Evolutionary conservation across 2,113 vertebrate genomes (phyloP), one percentile per base, ranked within the genome.

Genomic region (Pterophyllum scalare): DNA sequence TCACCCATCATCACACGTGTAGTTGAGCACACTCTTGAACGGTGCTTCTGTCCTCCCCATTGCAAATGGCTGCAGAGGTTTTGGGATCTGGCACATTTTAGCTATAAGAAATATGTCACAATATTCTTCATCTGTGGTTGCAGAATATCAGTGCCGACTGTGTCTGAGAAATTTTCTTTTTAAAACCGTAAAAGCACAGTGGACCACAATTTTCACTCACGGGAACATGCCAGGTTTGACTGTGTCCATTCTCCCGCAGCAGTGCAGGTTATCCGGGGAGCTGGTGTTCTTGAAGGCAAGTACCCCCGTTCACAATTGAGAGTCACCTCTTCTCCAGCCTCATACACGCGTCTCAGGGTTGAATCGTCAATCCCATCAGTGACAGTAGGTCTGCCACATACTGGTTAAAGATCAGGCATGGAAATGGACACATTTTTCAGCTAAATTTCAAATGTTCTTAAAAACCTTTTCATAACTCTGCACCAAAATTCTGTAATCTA

Each of bases 1-100:
- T 96, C 94, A 98, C 97, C 97, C 97, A 1, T 94, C 81, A 1
- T 97, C 94, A 90, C 97, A 98, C 1, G 96, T 86, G 89, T 92
- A 98, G 79, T 60, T 95, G 46, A 97, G 79, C 1, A 58, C 78
- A 31, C 93, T 97, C 88, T 94, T 95, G 86, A 95, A 98, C 9
- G 92, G 91, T 24, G 91, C 76, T n/a, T 96, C 95, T 31, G 70
- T 88, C 87, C 59, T 86, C 62, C 90, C 97, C 96, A 6, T 96
- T 2, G 91, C 90, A 28, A 93, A 59, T 1, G 92, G 92, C 76
- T 85, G 79, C 90, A 97, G 86, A 40, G 91, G 81, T 79, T 83
- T 92, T 46, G 96, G 97, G 75, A 92, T 93, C 2, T 94, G 78
- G 38, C 97, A 98, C 81, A 93, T 93, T 86, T 89, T 96, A 85